phyloP scores from a whole-genome alignment of 35 echinoderm and acorn worm species.

The Apostichopus parvimensis region DNA sequence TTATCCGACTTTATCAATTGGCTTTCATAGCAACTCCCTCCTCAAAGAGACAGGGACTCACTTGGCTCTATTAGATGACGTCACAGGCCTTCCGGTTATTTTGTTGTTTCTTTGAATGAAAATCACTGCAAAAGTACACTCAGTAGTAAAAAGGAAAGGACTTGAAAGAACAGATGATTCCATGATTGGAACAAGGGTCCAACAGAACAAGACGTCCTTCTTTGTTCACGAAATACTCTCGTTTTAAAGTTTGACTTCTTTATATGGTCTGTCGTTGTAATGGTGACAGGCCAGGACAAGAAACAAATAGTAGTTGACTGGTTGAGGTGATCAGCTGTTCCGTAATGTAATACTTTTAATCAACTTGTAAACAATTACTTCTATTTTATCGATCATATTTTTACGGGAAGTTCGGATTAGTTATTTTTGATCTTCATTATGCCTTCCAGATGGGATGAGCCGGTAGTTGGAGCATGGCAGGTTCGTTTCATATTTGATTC shows the following conservation, averaged over 20 bases:
- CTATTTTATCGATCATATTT: no score
- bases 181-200: not conserved
- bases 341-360: no score
- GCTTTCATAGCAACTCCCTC: not conserved
- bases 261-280: not conserved
- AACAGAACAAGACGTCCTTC: not conserved
- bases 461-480: slow-evolving; percentile 22
- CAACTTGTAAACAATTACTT: no score
- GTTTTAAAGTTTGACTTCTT: not conserved
- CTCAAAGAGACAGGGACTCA: not conserved
- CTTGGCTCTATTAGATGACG: slow-evolving; percentile 11
- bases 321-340: no score
- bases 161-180: not conserved
- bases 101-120: slow-evolving; percentile 8
- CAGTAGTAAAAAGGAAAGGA: not conserved
- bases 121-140: not conserved
- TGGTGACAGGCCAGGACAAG: not conserved
- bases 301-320: no score
- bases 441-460: slow-evolving; percentile 7
- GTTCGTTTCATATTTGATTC: not conserved
- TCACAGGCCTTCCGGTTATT: slow-evolving; percentile 5
- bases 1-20: slow-evolving; percentile 4
- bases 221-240: not conserved
- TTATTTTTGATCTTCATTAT: not conserved
- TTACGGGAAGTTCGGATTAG: no score